These are phyloP conservation scores for Plebejus argus DNA, from an alignment of 2,888 invertebrate genomes.

Conservation along the genomic window DNA sequence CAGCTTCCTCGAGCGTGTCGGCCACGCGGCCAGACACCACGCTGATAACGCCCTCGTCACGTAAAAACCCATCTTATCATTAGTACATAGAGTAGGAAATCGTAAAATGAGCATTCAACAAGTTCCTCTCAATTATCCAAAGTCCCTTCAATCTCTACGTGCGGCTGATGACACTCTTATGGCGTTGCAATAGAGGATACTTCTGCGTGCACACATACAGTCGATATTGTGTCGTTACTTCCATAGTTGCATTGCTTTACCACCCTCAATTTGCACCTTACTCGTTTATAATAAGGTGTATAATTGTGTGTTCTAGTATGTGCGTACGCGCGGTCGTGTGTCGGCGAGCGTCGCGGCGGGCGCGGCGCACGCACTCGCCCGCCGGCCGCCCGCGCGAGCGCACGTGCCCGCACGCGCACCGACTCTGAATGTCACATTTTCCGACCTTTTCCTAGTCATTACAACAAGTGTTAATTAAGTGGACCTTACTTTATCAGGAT, in stretches of 20 bases:
- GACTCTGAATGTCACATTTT: neutral
- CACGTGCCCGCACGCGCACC: conserved; percentile 58
- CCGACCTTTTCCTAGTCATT: neutral
- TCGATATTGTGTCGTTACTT: neutral
- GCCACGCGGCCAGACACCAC: conserved; percentile 67
- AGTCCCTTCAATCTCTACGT: conserved; percentile 10
- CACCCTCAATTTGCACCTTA: conserved; percentile 37
- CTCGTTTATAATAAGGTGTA: conserved; percentile 40
- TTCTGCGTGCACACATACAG: neutral
- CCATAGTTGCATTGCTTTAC: neutral
- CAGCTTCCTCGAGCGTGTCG: conserved; percentile 69
- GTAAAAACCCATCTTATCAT: conserved; percentile 42
- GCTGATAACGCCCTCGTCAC: conserved; percentile 43
- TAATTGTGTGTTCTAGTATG: conserved; percentile 35
- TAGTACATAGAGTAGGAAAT: conserved; percentile 33
- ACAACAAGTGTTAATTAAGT: conserved; percentile 33
- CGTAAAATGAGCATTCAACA: conserved; percentile 6
- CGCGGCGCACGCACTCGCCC: conserved; percentile 72
- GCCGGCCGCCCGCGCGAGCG: conserved; percentile 73
- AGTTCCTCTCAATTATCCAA: conserved; percentile 25
- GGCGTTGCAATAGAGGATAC: conserved; percentile 33
- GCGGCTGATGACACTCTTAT: neutral
- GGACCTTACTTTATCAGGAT: neutral
- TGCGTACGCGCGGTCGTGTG: conserved; percentile 32
- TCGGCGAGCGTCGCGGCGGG: conserved; percentile 15